These are phyloP conservation scores for Oophaga sylvatica DNA, from an alignment of 2,797 vertebrate species.

Conservation along the genomic window DNA sequence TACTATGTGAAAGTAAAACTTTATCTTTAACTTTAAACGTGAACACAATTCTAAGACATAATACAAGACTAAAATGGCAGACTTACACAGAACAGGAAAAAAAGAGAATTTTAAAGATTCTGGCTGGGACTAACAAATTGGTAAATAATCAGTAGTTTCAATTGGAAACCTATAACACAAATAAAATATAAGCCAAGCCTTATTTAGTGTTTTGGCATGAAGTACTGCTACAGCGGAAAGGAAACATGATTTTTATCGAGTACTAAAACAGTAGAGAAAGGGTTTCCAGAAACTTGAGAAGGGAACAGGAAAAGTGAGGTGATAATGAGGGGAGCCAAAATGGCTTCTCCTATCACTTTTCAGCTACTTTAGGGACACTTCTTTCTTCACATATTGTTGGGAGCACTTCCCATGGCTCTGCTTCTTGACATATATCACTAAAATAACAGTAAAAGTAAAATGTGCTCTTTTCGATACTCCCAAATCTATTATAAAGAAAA, in stretches of 20 bases:
- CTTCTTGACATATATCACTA: conserved; percentile 1
- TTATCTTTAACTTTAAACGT: no score
- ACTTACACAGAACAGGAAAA: neutral
- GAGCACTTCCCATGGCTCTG: neutral
- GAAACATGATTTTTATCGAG: conserved; percentile 55
- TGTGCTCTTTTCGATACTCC: neutral
- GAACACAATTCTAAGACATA: neutral
- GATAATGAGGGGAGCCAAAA: conserved; percentile 23
- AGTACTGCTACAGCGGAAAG: neutral
- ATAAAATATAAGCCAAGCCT: conserved; percentile 32
- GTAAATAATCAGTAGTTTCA: conserved; percentile 21
- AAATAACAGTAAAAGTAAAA: conserved; percentile 32
- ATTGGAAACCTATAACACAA: conserved; percentile 17
- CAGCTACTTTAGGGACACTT: conserved; percentile 20
- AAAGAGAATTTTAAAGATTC: neutral
- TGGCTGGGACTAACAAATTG: neutral
- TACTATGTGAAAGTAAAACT: no score
- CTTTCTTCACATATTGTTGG: conserved; percentile 51
- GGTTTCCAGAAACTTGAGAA: conserved; percentile 51
- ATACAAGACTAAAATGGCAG: neutral
- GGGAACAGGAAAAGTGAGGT: conserved; percentile 51
- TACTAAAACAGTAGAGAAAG: conserved; percentile 40
- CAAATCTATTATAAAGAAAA: conserved; percentile 3
- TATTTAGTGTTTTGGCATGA: conserved; percentile 45
- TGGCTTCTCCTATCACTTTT: conserved; percentile 9